Base-by-base conservation (phyloP, 2,888 invertebrate species). In the Phortica okadai region DNA sequence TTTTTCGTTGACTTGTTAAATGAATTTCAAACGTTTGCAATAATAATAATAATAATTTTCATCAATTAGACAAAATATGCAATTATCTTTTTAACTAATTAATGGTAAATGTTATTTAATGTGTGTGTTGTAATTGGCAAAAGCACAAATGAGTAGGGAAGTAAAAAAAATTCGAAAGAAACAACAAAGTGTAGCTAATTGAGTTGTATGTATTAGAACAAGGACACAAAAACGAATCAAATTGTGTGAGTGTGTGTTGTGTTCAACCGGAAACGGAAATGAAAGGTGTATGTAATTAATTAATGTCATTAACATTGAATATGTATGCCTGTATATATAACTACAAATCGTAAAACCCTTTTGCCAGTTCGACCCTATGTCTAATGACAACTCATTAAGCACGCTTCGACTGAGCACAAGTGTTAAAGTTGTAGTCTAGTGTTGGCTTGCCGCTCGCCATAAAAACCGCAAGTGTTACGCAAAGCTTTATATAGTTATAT, bases 351-450 rank as follows among this genome's bases (percentile, higher is more conserved):
- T 44, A 14, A 42, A 67, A 67, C 44, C 67, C 67, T 42, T 67
- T 67, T 67, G 14, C 8, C 59, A 59, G 14, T 16, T 59, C 21
- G 8, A 59, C 21, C 21, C 42, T n/a, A n/a, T 8, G 50, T 66
- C 54, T 79, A 82, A 84, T 83, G 82, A 78, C 77, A 80, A 73
- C 85, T 84, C 82, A 83, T 86, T 86, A 84, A 77, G 77, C 77
- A 6, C 33, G 74, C 74, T 50, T 85, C 81, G 83, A 86, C 76
- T 73, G 21, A 41, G 1, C 45, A 21, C 41, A 69, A 6, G n/a
- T 56, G 75, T 70, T 73, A 59, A 14, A 73, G 66, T 74, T 75
- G 50, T 56, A 33, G 58, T 16, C 76, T 66, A 74, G 76, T 75
- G 77, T 76, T 76, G 75, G 64, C 76, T 67, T 59, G 44, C 14